Percentiles rank a stretch among this genome's conserved stretches.
These are phyloP conservation scores for Caloenas nicobarica DNA, from an alignment of 2,113 vertebrate species.

Conservation along the genomic window DNA sequence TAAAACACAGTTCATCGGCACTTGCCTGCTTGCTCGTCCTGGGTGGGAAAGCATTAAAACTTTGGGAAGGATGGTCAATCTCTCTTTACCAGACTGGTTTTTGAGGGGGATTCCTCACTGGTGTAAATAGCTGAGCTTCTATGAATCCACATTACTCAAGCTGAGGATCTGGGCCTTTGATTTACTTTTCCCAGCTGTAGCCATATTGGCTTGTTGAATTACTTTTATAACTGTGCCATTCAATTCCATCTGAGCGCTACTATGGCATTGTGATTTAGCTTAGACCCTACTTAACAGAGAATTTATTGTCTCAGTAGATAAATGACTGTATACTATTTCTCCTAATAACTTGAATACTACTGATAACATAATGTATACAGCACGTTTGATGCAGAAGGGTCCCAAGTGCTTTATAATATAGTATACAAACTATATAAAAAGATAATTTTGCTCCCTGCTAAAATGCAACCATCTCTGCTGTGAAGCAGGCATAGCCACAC, in stretches of 20 bases:
- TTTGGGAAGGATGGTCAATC: neutral
- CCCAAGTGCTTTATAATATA: conserved; percentile 52
- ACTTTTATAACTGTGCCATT: conserved; percentile 53
- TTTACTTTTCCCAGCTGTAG: conserved; percentile 60
- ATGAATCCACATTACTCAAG: neutral
- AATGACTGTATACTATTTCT: conserved; percentile 49
- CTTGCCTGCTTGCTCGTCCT: neutral
- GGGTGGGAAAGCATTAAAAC: neutral
- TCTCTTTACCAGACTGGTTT: conserved; percentile 6
- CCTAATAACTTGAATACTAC: conserved; percentile 47
- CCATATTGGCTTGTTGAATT: conserved; percentile 34
- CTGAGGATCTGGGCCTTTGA: conserved; percentile 28
- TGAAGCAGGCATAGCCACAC: conserved; percentile 6
- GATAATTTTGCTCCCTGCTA: conserved; percentile 47
- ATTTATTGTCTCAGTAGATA: conserved; percentile 63
- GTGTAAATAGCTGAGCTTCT: conserved; percentile 21
- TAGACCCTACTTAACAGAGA: conserved; percentile 42
- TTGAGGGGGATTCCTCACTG: neutral
- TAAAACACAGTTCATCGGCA: neutral
- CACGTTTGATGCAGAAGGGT: neutral
- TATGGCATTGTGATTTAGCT: conserved; percentile 43
- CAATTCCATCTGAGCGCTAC: conserved; percentile 47
- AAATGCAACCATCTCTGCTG: conserved; percentile 35
- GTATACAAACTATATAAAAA: conserved; percentile 44
- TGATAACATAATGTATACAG: conserved; percentile 40